Evolutionary conservation across 2,113 vertebrate genomes (phyloP).

Genomic region (Proterorhinus semilunaris): DNA sequence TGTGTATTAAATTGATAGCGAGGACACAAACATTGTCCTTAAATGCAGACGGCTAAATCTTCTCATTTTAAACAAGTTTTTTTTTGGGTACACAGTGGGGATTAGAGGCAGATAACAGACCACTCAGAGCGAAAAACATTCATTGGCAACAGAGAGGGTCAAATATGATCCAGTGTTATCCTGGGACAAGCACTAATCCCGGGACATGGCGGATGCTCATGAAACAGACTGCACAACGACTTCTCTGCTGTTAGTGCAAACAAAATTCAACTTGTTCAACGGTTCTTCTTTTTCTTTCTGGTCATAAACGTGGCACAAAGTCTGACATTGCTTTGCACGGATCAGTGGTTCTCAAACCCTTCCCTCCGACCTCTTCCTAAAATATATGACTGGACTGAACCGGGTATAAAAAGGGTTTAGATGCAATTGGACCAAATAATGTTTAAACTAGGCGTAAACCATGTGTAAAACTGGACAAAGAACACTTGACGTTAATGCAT

Average conservation of each 20-base stretch:
- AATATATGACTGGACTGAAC: too few relatives aligned
- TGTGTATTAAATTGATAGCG: too few relatives aligned
- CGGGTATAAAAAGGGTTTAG: not conserved
- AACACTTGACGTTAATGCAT: too few relatives aligned
- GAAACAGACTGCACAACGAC: not conserved
- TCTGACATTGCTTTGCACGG: too few relatives aligned
- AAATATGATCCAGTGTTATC: constrained; percentile 24
- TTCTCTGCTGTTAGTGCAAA: not conserved
- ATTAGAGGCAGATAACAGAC: constrained; percentile 13
- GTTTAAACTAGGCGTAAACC: too few relatives aligned
- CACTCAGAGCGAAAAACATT: constrained; percentile 8
- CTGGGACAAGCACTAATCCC: constrained; percentile 36
- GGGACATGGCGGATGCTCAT: constrained; percentile 34
- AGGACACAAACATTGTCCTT: not conserved
- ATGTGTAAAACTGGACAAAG: too few relatives aligned
- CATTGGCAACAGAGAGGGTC: constrained; percentile 18
- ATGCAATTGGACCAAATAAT: too few relatives aligned
- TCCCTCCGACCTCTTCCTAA: too few relatives aligned
- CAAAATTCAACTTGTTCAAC: not conserved
- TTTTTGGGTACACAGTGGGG: not conserved
- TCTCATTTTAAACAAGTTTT: too few relatives aligned
- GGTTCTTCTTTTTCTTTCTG: not conserved
- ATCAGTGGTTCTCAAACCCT: too few relatives aligned
- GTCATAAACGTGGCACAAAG: too few relatives aligned
- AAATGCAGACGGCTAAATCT: not conserved